Percentiles rank a stretch among this genome's conserved stretches.
phyloP scores from a whole-genome alignment of 2,113 vertebrate species.

The Sterrhoptilus dennistouni region DNA sequence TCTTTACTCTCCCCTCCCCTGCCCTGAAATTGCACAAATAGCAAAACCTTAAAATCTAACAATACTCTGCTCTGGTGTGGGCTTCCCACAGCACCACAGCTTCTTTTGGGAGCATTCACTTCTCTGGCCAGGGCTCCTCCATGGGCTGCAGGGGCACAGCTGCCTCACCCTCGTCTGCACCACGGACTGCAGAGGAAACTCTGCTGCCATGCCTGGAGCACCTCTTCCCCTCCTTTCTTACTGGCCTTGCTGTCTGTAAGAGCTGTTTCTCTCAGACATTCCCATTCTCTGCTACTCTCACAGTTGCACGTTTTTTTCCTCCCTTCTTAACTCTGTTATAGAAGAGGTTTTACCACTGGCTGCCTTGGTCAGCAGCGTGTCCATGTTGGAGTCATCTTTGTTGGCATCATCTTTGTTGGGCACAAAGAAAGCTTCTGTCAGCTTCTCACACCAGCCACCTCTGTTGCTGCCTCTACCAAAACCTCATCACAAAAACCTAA shows the following conservation, averaged over 20 bases:
- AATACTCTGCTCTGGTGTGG: fast-evolving
- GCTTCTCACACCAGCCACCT: background rate
- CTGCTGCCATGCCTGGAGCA: fast-evolving
- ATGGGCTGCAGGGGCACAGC: background rate
- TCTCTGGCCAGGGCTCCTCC: background rate
- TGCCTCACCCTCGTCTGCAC: background rate
- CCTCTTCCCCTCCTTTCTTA: background rate
- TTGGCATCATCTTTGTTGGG: background rate
- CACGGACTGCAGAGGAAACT: fast-evolving
- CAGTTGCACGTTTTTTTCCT: background rate
- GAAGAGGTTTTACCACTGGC: background rate
- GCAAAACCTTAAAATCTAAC: background rate
- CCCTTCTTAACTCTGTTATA: background rate
- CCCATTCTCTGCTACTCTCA: background rate
- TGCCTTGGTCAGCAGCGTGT: fast-evolving
- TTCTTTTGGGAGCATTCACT: background rate
- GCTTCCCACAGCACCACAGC: background rate
- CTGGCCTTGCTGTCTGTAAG: background rate
- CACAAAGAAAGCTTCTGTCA: background rate
- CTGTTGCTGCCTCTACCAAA: background rate
- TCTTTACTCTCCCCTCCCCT: background rate
- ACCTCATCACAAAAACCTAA: background rate
- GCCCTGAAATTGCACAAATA: background rate
- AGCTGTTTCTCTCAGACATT: background rate
- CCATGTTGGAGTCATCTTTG: fast-evolving